Conservation (phyloP, 2,888 invertebrate genomes). For the Morpho deidamia region DNA sequence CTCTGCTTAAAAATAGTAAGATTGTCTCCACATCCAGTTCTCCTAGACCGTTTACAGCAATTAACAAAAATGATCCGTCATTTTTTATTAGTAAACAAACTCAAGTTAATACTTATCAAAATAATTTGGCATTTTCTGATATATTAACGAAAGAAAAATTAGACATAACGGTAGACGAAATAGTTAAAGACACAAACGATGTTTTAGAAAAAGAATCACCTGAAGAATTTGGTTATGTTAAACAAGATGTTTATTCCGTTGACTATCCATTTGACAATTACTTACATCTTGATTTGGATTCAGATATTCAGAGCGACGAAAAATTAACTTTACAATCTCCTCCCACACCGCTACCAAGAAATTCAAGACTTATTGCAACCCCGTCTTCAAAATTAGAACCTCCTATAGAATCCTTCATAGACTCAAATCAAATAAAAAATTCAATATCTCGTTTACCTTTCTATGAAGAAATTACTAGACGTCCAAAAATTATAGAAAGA, state of each 20-base stretch:
- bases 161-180: slow-evolving; percentile 57
- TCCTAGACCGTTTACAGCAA: slow-evolving; percentile 15
- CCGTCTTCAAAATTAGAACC: slow-evolving; percentile 53
- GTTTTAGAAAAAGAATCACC: slow-evolving; percentile 49
- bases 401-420: slow-evolving; percentile 39
- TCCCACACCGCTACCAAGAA: slow-evolving; percentile 34
- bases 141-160: slow-evolving; percentile 64
- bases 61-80: slow-evolving; percentile 31
- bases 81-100: slow-evolving; percentile 39
- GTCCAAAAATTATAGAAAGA: slow-evolving; percentile 61
- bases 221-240: slow-evolving; percentile 37
- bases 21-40: slow-evolving; percentile 30
- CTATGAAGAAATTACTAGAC: slow-evolving; percentile 48
- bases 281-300: slow-evolving; percentile 36
- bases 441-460: slow-evolving; percentile 52
- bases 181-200: slow-evolving; percentile 57
- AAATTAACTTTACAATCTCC: slow-evolving; percentile 45
- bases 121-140: slow-evolving; percentile 61
- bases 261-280: slow-evolving; percentile 39
- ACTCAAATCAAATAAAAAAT: slow-evolving; percentile 39
- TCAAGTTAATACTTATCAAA: slow-evolving; percentile 36
- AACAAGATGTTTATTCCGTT: slow-evolving; percentile 12
- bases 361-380: slow-evolving; percentile 39
- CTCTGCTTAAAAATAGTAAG: slow-evolving; percentile 38
- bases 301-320: slow-evolving; percentile 46